Base-by-base conservation (phyloP, 1,140 invertebrate species). In the Pseudoatta argentina region DNA sequence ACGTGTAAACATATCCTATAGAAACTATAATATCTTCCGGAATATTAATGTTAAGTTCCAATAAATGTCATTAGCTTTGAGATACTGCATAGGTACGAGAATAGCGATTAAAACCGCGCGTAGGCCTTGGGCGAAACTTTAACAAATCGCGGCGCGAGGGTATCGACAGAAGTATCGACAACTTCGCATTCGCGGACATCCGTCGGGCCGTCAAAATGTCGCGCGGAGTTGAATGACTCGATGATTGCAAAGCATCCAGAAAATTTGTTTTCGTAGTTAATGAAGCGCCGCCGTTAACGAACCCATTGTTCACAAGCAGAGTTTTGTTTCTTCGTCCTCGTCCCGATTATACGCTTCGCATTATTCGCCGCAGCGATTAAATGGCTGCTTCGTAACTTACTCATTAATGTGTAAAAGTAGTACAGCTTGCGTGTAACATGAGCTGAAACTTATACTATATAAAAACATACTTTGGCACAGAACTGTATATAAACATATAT, bases 241-340 rank as follows among this genome's bases (percentile, higher is more conserved):
- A 93, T 91, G 90, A 92, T 92, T 92, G 91, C 87, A 78, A 88
- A 72, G 72, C 81, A 83, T 61, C 61, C 83, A 83, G 86, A 92
- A 92, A 90, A 91, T 90, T 91, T 71, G 89, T 93, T 93, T 91
- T 83, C 67, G 79, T 55, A 51, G 57, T 77, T 69, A 86, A 90
- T 88, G 86, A 90, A 67, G 64, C 78, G 75, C 53, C 59, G 78
- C 59, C 81, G 77, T 86, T 91, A 89, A 92, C 89, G 89, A 92
- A 91, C 79, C 77, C 85, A 89, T 89, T 89, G 88, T 89, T 82
- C 88, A 78, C 34, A 34, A 34, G 76, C 85, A 63, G 61, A 87
- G 83, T 87, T 82, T 82, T 72, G 81, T 86, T 91, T 86, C 77
- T 53, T 85, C 73, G 83, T 77, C 85, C 69, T 85, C 75, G 66